These are phyloP conservation scores for Cephus cinctus DNA, from an alignment of 1,140 invertebrate species.

Conservation along the genomic window DNA sequence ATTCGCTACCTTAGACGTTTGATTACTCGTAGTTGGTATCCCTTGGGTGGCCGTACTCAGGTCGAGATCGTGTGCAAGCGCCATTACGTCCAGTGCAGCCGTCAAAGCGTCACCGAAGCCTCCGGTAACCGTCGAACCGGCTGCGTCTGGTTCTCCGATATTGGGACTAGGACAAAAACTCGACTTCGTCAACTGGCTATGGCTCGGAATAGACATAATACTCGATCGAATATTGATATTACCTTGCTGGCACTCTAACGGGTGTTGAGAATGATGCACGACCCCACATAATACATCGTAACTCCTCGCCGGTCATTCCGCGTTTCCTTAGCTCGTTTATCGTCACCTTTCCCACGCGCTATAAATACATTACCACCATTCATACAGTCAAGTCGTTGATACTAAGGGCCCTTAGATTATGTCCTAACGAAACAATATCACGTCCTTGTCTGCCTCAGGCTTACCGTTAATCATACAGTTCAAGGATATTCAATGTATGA, in stretches of 20 bases:
- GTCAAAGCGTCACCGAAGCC: slow-evolving; percentile 67
- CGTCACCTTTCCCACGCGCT: slow-evolving; percentile 86
- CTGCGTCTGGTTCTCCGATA: slow-evolving; percentile 32
- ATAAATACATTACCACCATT: slow-evolving; percentile 24
- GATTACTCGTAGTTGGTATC: slow-evolving; percentile 33
- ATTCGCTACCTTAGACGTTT: too few species aligned
- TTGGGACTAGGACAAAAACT: too few species aligned
- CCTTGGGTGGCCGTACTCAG: slow-evolving; percentile 43
- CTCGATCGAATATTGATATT: slow-evolving; percentile 27
- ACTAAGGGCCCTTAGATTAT: background rate
- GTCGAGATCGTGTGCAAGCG: slow-evolving; percentile 72
- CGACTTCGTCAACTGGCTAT: too few species aligned
- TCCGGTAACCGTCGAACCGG: slow-evolving; percentile 35
- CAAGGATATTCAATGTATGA: too few species aligned
- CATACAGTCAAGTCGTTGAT: background rate
- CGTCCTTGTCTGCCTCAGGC: too few species aligned
- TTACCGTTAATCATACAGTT: too few species aligned
- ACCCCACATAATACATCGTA: slow-evolving; percentile 86
- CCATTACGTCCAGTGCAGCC: slow-evolving; percentile 79
- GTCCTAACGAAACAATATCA: too few species aligned
- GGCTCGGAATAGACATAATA: slow-evolving; percentile 3
- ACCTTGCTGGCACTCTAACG: slow-evolving; percentile 66
- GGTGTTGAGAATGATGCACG: slow-evolving; percentile 83
- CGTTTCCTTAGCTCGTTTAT: slow-evolving; percentile 79
- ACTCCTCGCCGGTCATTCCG: slow-evolving; percentile 82